phyloP scores from a whole-genome alignment of 2,888 invertebrate genomes.

The Pandemis heparana region DNA sequence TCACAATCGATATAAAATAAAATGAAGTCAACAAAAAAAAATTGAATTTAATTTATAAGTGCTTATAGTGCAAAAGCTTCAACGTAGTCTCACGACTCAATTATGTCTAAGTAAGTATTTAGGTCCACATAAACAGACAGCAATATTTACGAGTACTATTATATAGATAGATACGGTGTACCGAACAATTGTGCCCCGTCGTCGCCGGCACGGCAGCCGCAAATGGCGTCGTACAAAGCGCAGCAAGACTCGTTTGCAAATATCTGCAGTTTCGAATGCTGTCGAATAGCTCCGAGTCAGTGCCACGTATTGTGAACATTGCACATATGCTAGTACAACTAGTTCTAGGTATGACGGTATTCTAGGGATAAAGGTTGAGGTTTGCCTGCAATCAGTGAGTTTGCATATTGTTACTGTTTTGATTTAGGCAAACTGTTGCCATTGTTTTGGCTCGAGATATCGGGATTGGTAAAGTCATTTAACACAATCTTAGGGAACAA shows the following conservation, averaged over 20 bases:
- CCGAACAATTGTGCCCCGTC: constrained; percentile 32
- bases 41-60: no score
- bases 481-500: no score
- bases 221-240: constrained; percentile 36
- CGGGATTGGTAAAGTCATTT: no score
- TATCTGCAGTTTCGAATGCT: constrained; percentile 34
- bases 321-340: neutral
- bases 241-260: constrained; percentile 40
- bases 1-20: no score
- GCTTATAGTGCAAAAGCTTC: no score
- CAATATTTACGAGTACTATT: neutral
- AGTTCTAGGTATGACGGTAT: neutral
- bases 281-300: constrained; percentile 10
- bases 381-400: neutral
- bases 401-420: neutral
- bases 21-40: no score
- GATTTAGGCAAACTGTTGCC: neutral
- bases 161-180: constrained; percentile 10
- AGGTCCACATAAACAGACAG: neutral
- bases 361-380: neutral
- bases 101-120: no score
- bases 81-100: no score
- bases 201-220: constrained; percentile 28
- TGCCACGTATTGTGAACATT: neutral
- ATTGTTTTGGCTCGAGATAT: no score